Conservation (phyloP, 2,888 invertebrate genomes). For the Pandemis corylana region DNA sequence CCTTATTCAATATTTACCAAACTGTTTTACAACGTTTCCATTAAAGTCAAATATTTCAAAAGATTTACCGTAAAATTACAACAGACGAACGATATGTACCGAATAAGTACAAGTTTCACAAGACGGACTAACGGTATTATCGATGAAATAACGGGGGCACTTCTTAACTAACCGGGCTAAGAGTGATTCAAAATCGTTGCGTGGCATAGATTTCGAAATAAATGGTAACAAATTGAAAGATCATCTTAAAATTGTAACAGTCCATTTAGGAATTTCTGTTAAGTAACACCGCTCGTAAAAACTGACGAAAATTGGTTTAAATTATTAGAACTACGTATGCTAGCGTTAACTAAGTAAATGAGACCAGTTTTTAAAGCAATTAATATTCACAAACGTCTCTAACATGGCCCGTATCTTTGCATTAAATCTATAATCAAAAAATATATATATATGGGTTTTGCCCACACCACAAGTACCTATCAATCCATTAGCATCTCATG, state of each 20-base stretch:
- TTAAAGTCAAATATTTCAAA: conserved; percentile 45
- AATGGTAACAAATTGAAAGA: conserved; percentile 53
- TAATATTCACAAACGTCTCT: not conserved
- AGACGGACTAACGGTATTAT: conserved; percentile 55
- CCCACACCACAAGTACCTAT: not conserved
- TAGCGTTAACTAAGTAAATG: not conserved
- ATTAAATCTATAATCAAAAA: conserved; percentile 1
- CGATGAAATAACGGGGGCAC: conserved; percentile 64
- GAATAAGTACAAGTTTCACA: conserved; percentile 52
- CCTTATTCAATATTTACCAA: conserved; percentile 41
- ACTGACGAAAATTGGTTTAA: not conserved
- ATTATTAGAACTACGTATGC: not conserved
- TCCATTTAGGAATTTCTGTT: conserved; percentile 8
- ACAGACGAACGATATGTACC: conserved; percentile 37
- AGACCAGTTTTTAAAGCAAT: not conserved
- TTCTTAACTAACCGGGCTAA: conserved; percentile 50
- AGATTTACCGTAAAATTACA: conserved; percentile 44
- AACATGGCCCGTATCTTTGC: not conserved
- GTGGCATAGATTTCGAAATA: conserved; percentile 56
- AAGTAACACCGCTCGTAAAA: conserved; percentile 11
- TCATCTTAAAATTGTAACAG: conserved; percentile 40
- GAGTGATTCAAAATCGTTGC: conserved; percentile 49
- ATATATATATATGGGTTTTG: conserved; percentile 14
- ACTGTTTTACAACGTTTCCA: conserved; percentile 45
- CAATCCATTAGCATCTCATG: conserved; percentile 59